Conservation (phyloP, 1,140 invertebrate species). For the Cataglyphis hispanica region DNA sequence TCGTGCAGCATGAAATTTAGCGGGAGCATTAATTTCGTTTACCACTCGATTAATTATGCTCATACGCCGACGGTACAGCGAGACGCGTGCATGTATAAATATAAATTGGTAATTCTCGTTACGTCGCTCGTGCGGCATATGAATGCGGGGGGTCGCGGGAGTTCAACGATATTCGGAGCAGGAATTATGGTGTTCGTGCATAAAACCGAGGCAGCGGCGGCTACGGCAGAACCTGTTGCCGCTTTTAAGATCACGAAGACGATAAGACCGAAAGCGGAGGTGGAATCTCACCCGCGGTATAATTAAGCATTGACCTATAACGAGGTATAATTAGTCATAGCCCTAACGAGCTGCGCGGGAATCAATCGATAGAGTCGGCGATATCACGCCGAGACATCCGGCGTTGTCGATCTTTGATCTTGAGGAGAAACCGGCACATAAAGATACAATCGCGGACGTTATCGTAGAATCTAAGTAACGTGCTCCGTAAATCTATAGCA, state of each 20-base stretch:
- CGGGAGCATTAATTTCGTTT: conserved; percentile 34
- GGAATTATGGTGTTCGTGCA: conserved; percentile 66
- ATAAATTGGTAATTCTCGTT: conserved; percentile 62
- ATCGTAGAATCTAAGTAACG: neutral
- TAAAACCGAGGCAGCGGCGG: conserved; percentile 70
- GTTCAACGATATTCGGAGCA: conserved; percentile 71
- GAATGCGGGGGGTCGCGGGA: conserved; percentile 57
- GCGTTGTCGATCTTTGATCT: conserved; percentile 54
- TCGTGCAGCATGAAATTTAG: conserved; percentile 43
- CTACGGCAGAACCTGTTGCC: conserved; percentile 71
- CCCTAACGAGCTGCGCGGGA: conserved; percentile 79
- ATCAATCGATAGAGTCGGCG: conserved; percentile 78
- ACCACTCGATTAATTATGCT: conserved; percentile 42
- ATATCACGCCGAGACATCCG: conserved; percentile 71
- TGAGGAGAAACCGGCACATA: neutral
- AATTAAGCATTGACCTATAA: conserved; percentile 85
- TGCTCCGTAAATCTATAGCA: neutral
- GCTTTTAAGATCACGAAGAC: conserved; percentile 76
- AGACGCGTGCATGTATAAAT: conserved; percentile 37
- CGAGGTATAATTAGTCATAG: conserved; percentile 84
- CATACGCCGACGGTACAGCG: neutral
- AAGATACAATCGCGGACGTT: conserved; percentile 16
- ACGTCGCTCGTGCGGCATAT: conserved; percentile 65
- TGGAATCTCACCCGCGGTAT: conserved; percentile 80
- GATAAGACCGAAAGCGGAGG: conserved; percentile 79